Evolutionary conservation across 2,888 invertebrate genomes (phyloP).

Genomic region (Autographa gamma): DNA sequence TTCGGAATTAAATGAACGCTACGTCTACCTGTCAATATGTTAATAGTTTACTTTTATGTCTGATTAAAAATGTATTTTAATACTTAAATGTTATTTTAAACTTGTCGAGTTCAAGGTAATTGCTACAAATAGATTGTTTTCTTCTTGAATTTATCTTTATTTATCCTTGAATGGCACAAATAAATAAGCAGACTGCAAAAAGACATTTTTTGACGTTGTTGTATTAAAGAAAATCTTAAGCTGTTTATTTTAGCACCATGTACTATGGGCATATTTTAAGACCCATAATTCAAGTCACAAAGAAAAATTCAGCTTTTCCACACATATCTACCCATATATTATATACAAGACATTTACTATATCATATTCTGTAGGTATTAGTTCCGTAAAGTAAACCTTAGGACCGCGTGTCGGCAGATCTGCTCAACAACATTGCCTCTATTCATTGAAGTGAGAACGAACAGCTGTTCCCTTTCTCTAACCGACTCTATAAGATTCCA

Average conservation of each 20-base stretch:
- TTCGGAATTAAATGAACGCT: too few species aligned
- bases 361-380: neutral
- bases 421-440: neutral
- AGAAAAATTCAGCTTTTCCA: too few species aligned
- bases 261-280: too few species aligned
- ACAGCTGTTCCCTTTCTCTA: neutral
- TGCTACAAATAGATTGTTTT: neutral
- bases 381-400: neutral
- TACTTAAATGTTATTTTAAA: neutral
- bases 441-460: neutral
- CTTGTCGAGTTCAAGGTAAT: neutral
- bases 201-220: too few species aligned
- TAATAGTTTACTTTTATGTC: too few species aligned
- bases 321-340: too few species aligned
- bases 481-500: neutral
- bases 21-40: too few species aligned
- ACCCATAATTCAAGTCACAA: too few species aligned
- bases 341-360: neutral
- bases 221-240: too few species aligned
- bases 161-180: neutral
- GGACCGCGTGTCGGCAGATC: neutral
- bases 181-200: too few species aligned
- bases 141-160: neutral
- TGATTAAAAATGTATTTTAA: neutral
- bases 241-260: too few species aligned